Base-by-base conservation (phyloP, 35 echinoderm and acorn worm species). In the Chiridota heheva region DNA sequence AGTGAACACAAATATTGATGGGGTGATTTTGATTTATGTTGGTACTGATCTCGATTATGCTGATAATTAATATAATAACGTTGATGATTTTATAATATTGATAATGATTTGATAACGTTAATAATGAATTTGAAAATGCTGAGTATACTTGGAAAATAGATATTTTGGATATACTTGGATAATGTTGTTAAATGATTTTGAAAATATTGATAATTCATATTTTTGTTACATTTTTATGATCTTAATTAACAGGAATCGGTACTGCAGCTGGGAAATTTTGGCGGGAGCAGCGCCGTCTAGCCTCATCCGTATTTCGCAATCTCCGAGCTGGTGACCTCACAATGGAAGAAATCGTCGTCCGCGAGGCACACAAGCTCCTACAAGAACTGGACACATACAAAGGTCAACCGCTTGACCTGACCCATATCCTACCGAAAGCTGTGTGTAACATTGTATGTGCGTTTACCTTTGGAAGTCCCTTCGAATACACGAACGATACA, bases 361-460 rank as follows among this genome's bases (percentile, higher is more conserved):
- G 36, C 7, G 88, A 91, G 66, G 72, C 70, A 0, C 56, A 46
- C 24, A 60, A 71, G 25, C 64, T 91, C 35, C 48, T 84, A 48
- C 42, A 32, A 7, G 71, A 64, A 13, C 18, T 84, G 20, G 60
- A 71, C 25, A 78, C 71, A 28, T 53, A 78, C 40, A 65, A 88
- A 44, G 87, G 77, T 39, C 64, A 56, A 17, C 73, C 86, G 3
- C 69, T 96, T 36, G 83, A 86, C 29, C 53, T 79, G 0, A 69
- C 74, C 18, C 73, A 78, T 30, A 26, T 86, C 15, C 65, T 96
- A 1, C 76, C 58, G 3, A 82, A 90, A 60, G 92, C 92, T 6
- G 82, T 90, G 17, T 86, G 82, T 15, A 96, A 96, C 38, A 77
- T 96, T 24, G 83, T 90, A 7, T 85, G 79, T 41, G 63, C 81